Conservation (phyloP, 1,140 invertebrate genomes). For the Drosophila ironensis region DNA sequence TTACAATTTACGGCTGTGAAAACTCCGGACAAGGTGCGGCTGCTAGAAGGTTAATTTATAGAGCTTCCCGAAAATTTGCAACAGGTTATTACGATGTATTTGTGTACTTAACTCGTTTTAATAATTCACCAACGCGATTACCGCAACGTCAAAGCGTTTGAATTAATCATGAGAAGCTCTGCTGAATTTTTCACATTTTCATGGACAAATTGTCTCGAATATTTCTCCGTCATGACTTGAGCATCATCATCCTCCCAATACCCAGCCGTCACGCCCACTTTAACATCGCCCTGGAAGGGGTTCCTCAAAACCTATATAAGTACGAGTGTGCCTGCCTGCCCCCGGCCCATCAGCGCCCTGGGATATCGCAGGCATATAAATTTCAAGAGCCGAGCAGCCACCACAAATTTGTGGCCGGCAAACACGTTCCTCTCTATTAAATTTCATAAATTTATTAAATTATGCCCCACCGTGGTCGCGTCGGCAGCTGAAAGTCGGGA, state of each 20-base stretch:
- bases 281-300: too few relatives aligned
- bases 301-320: too few relatives aligned
- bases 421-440: constrained; percentile 77
- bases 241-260: constrained; percentile 27
- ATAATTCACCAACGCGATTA: neutral
- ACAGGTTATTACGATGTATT: too few relatives aligned
- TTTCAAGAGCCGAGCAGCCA: constrained; percentile 59
- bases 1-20: too few relatives aligned
- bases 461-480: constrained; percentile 56
- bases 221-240: constrained; percentile 18
- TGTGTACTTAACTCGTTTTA: neutral
- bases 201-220: constrained; percentile 34
- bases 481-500: constrained; percentile 7
- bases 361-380: constrained; percentile 57
- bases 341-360: neutral
- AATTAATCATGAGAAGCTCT: constrained; percentile 23
- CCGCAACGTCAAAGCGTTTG: neutral
- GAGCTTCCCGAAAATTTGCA: too few relatives aligned
- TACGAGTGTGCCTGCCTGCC: constrained; percentile 1
- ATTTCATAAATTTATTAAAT: constrained; percentile 80
- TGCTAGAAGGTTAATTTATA: too few relatives aligned
- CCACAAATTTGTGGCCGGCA: constrained; percentile 72
- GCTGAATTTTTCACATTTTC: constrained; percentile 21
- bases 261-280: constrained; percentile 34
- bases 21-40: too few relatives aligned